Base-by-base conservation (phyloP, 2,888 invertebrate species). In the Matsumyia berberina region DNA sequence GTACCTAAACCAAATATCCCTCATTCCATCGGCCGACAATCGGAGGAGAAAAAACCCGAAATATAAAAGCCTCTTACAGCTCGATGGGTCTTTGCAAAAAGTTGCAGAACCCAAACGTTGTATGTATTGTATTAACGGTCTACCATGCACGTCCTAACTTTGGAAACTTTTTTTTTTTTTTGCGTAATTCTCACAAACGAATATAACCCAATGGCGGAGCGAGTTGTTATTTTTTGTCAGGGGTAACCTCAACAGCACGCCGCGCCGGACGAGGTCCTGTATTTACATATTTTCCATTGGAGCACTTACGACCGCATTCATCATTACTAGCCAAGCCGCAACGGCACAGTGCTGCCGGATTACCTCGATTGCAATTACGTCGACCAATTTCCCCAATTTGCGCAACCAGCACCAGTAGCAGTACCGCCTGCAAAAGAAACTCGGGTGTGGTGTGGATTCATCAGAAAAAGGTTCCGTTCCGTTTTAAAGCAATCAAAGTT, bases 401-500 rank as follows among this genome's bases (percentile, higher is more conserved):
- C 19, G 19, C 66, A 49, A 66, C 24, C 46, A 67, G 12, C 24
- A 24, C 35, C 24, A 49, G 55, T 0, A 29, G 42, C 33, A 58
- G 24, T 24, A 24, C 24, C 4, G 24, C 24, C 19, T 19, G 37
- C 17, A 31, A 12, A 24, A 19, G 11, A 2, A 33, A 15, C 1
- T 7, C 9, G n/a, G 46, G n/a, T 15, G 44, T 29, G 35, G 29
- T 29, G 33, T 31, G 76, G 19, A 46, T 42, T 55, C 46, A 77
- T 42, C 60, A 19, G 12, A 49, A 64, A 53, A 81, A 35, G 39
- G 8, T 35, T 51, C 60, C 60, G 57, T 44, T 62, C 67, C 37
- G 39, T 39, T 66, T 74, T 62, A 69, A 62, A 73, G 73, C 74
- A 83, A 83, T 83, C 83, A 83, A 78, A 78, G 55, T 78, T 83